Conservation (phyloP, 2,113 vertebrate species). For the Neoarius graeffei region DNA sequence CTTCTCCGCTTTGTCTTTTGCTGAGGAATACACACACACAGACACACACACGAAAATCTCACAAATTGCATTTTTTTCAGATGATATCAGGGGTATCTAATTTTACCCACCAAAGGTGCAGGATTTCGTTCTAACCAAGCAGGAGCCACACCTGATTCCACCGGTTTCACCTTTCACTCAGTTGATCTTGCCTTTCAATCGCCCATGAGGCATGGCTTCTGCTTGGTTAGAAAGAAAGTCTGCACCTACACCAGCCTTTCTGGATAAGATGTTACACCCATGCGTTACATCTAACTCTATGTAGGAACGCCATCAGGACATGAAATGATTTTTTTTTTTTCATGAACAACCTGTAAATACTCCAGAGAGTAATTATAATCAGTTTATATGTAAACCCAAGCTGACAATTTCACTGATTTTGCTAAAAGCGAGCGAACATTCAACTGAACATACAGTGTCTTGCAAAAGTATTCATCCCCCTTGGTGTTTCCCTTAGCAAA, state of each 20-base stretch:
- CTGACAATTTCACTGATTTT: neutral
- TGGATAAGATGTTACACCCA: neutral
- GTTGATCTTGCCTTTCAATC: neutral
- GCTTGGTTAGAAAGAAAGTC: neutral
- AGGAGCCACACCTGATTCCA: neutral
- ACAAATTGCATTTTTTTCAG: neutral
- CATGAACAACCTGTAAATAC: neutral
- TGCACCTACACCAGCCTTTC: neutral
- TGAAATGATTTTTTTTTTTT: neutral
- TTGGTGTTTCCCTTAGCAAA: no score
- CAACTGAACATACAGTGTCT: neutral
- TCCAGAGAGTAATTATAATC: neutral
- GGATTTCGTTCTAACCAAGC: neutral
- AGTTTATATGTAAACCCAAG: neutral
- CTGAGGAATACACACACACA: conserved; percentile 68
- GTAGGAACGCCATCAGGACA: neutral
- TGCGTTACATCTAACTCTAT: neutral
- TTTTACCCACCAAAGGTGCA: neutral
- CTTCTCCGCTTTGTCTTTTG: conserved; percentile 99
- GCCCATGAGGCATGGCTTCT: neutral
- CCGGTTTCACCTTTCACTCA: neutral
- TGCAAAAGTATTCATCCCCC: no score
- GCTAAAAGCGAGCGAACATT: neutral
- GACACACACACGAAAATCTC: neutral
- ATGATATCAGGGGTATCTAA: neutral